A percentile compares a stretch with the other conserved stretches of the same genome.
Evolutionary conservation across 92 coral and sea anemone species (phyloP).

Genomic region (Siderastrea radians): DNA sequence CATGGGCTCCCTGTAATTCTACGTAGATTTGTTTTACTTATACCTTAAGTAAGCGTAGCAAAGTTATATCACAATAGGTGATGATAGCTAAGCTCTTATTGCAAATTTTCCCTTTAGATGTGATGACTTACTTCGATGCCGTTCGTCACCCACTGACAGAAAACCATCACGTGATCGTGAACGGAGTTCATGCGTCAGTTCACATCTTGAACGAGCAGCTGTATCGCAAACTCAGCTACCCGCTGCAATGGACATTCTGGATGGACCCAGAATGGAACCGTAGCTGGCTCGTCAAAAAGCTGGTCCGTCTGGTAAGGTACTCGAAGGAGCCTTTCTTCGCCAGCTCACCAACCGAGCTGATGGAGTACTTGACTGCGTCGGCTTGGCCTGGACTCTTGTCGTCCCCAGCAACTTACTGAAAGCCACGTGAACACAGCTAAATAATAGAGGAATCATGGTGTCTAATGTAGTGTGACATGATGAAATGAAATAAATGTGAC

Average conservation of each 20-base stretch:
- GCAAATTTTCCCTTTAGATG: constrained; percentile 22
- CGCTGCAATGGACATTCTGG: constrained; percentile 59
- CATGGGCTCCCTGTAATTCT: background rate
- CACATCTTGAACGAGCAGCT: constrained; percentile 53
- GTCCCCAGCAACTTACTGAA: constrained; percentile 29
- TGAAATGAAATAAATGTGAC: constrained; percentile 35
- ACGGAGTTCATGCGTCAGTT: constrained; percentile 67
- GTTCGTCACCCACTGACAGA: constrained; percentile 62
- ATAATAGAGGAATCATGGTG: background rate
- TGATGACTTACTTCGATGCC: constrained; percentile 54
- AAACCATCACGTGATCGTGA: constrained; percentile 63
- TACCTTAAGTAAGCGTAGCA: background rate
- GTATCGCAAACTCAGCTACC: constrained; percentile 51
- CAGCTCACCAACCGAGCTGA: constrained; percentile 46
- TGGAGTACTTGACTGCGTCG: constrained; percentile 56
- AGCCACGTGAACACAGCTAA: background rate
- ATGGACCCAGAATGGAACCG: constrained; percentile 59
- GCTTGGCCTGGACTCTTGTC: constrained; percentile 32
- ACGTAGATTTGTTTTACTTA: background rate
- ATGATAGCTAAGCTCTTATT: too few relatives aligned
- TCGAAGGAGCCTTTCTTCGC: constrained; percentile 55
- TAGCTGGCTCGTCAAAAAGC: constrained; percentile 54
- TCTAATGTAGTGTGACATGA: constrained; percentile 20
- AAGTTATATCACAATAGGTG: too few relatives aligned
- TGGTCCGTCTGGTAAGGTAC: constrained; percentile 42